Conservation (phyloP, 53 echinoderm and acorn worm genomes). For the Stichopus horrens region DNA sequence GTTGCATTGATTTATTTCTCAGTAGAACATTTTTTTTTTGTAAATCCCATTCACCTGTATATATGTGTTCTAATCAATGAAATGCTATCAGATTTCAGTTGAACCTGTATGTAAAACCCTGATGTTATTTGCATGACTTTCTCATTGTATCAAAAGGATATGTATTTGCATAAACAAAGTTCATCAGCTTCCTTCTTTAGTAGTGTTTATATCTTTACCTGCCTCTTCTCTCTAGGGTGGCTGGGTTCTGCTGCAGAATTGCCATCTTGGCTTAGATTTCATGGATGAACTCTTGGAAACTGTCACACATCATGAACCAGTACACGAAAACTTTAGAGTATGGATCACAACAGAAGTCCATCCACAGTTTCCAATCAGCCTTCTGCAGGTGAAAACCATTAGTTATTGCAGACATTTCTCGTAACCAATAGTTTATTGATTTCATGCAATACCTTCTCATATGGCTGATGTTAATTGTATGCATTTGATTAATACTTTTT, state of each 20-base stretch:
- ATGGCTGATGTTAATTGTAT: too few relatives aligned
- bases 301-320: conserved; percentile 76
- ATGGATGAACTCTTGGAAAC: conserved; percentile 98
- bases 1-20: too few relatives aligned
- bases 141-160: not conserved
- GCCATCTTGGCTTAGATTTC: conserved; percentile 98
- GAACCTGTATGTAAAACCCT: too few relatives aligned
- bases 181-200: not conserved
- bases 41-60: too few relatives aligned
- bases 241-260: conserved; percentile 98
- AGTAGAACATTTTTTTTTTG: too few relatives aligned
- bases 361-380: conserved; percentile 93
- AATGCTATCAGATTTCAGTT: too few relatives aligned
- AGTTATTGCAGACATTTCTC: too few relatives aligned
- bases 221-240: conserved; percentile 66
- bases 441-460: too few relatives aligned
- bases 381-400: conserved; percentile 71
- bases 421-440: too few relatives aligned
- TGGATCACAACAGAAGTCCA: conserved; percentile 99
- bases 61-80: too few relatives aligned
- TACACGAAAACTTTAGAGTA: conserved; percentile 88
- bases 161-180: not conserved
- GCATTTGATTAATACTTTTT: too few relatives aligned
- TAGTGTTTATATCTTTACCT: not conserved
- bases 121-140: not conserved